Evolutionary conservation across 2,797 vertebrate genomes (phyloP), one percentile per base, ranked within the genome.

Genomic region (Anolis apletophallus): DNA sequence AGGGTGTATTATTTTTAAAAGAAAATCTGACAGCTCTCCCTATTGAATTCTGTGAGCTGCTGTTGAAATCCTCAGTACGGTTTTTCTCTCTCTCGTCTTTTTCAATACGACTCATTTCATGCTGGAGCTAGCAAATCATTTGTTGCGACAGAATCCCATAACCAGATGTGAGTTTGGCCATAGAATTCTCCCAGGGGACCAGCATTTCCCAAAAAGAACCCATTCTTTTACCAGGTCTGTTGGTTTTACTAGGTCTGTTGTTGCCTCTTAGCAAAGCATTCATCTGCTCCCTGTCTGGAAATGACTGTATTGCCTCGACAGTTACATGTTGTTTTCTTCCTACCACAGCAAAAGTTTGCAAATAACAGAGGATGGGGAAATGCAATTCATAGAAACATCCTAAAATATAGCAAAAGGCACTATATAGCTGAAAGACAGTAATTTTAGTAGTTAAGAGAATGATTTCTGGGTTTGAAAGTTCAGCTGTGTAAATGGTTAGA

Each of bases 1-100:
- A 5, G 26, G 1, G 34, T 54, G 14, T 14, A 21, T 16, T 21
- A 74, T 67, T 54, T 16, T n/a, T 3, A 21, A 34, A 26, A 85
- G 83, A 81, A 2, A 40, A 19, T 79, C 78, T 91, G 82, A 84
- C 77, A 88, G 85, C 83, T 86, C 79, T 88, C 14, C 23, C 9
- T 87, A 19, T 72, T 86, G 69, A 88, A 72, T 80, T 72, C 79
- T 90, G 8, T 85, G 32, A 86, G 86, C 83, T 90, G 61, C 68
- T 81, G 14, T 34, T 87, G 54, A 81, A 90, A 83, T 36, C 61
- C 29, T 69, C 73, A 2, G 14, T 81, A 82, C 32, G 36, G 21
- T 0, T 84, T 85, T 21, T 88, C 11, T 19, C 29, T 55, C 61
- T 46, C 36, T 46, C 46, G 46, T 55, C 75, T 80, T 36, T n/a